Evolutionary conservation across 2,113 vertebrate genomes (phyloP), one percentile per base, ranked within the genome.

Genomic region (Speoplatyrhinus poulsoni): DNA sequence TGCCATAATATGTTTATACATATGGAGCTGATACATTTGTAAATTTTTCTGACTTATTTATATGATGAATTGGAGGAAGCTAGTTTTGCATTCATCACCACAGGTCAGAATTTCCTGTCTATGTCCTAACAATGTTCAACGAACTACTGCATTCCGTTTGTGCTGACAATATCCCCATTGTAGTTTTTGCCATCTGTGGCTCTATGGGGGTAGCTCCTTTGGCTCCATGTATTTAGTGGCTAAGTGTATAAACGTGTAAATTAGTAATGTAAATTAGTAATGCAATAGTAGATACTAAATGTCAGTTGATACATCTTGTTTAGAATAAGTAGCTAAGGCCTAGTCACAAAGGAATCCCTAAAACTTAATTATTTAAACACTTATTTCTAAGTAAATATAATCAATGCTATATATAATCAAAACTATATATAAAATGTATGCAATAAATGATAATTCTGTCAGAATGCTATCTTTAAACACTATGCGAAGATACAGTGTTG

Each of bases 401-500:
- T 74, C 69, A 72, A 76, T 17, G 49, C 77, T 52, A 67, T 69
- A 73, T 26, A 26, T 26, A 26, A 26, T 26, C 26, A 26, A 26
- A 26, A 26, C 26, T 26, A 52, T 3, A 9, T 11, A 52, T 41
- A 52, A 52, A 11, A 15, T 52, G 3, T 11, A 52, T 3, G 11
- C 9, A 52, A 52, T 11, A 1, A 52, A 52, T 52, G 49, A 15
- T 9, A 11, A 3, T 10, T 52, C 3, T 53, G 53, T 15, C 12
- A 15, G 53, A 16, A 54, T 72, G 70, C 69, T 71, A 54, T 81
- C 80, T 76, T 81, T 73, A 70, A 83, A 86, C 79, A 70, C 79
- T 7, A 26, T 68, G 75, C 89, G 86, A 90, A 82, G 80, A 76
- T 75, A 77, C 87, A 61, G 78, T 85, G 85, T 90, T 86, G 83